Base-by-base conservation (phyloP, 1,140 invertebrate genomes). In the Lordiphosa collinella region DNA sequence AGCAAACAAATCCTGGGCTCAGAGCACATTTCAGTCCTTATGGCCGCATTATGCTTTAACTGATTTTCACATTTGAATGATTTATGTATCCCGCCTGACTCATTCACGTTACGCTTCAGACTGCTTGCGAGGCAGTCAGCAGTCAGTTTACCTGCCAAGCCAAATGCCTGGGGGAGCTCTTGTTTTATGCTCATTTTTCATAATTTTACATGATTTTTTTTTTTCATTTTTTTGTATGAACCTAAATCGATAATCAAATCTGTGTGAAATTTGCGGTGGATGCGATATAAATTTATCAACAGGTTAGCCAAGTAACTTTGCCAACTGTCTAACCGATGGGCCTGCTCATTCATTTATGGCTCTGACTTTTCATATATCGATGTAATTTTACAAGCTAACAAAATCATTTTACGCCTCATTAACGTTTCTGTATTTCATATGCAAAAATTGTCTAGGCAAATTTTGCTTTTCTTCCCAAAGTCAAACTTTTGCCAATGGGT, bases 401-500 rank as follows among this genome's bases (percentile, higher is more conserved):
- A 75, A 84, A 84, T 84, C 57, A 84, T 84, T 84, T 84, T 73
- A 62, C 69, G 78, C 78, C 84, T 84, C 78, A 84, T 84, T 84
- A 84, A 85, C 79, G 78, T 85, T 84, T 78, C 73, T 85, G 79
- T 85, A 71, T 84, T 84, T 84, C 73, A 84, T 84, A 84, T 84
- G 78, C 78, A 84, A 84, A 84, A 70, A 44, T 61, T 40, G 38
- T 35, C 44, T 49, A 43, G 37, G 47, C 7, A 12, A 44, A 31
- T 36, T 69, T 69, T 43, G 31, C 48, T 31, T 35, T 16, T 37
- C 51, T 56, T 38, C 25, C 31, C 78, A 76, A 80, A 82, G 72
- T 84, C 66, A 68, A 74, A 82, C 70, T 69, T 78, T 72, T 63
- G 44, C 48, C 50, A 36, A 37, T 78, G 37, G 47, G 41, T 38